These are phyloP conservation scores for Oxyruncus cristatus DNA, from an alignment of 2,113 vertebrate genomes.

Conservation along the genomic window DNA sequence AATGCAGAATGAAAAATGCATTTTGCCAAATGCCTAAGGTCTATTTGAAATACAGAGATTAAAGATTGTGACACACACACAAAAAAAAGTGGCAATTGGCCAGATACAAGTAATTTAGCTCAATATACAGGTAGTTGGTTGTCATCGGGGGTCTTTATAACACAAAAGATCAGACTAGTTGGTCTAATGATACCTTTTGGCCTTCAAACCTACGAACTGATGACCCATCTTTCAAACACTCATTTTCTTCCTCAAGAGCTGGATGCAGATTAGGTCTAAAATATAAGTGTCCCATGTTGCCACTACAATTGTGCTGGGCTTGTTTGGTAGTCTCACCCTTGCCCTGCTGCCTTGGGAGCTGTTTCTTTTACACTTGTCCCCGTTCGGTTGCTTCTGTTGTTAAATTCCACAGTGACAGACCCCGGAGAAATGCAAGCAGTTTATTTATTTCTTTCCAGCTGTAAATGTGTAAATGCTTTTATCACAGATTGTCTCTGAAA, in stretches of 20 bases:
- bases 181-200: not conserved
- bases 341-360: not conserved
- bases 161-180: not conserved
- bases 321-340: not conserved
- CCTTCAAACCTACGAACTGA: not conserved
- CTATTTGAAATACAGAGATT: not conserved
- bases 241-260: not conserved
- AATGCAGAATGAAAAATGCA: not conserved
- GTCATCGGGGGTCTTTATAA: not conserved
- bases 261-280: not conserved
- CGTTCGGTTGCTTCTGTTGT: not conserved
- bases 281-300: not conserved
- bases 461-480: constrained; percentile 16
- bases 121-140: not conserved
- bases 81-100: not conserved
- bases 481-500: constrained; percentile 36
- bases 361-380: not conserved
- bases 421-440: not conserved
- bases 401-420: not conserved
- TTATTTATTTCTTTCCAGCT: constrained; percentile 5
- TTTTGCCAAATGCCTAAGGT: not conserved
- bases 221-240: not conserved
- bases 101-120: not conserved
- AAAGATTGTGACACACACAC: not conserved
- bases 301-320: not conserved